These are phyloP conservation scores for Solenopsis fugax DNA, from an alignment of 1,140 invertebrate species.

Conservation along the genomic window DNA sequence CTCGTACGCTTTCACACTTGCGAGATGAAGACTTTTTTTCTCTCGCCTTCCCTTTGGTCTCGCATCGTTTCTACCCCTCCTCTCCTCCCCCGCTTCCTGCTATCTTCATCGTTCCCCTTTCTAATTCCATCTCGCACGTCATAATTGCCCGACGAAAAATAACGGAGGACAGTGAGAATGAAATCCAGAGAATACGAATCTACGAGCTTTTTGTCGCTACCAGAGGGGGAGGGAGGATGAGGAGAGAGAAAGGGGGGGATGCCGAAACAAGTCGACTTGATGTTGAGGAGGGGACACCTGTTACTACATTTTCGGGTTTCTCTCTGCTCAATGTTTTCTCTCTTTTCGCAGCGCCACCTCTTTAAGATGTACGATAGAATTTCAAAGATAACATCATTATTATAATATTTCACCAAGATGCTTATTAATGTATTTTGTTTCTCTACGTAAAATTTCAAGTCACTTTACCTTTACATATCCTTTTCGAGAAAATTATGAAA, in stretches of 20 bases:
- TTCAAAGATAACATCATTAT: too few species aligned
- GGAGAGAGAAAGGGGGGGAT: background rate
- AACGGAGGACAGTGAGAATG: constrained; percentile 18
- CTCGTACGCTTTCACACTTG: constrained; percentile 60
- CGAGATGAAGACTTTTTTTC: constrained; percentile 70
- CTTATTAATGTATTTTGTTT: too few species aligned
- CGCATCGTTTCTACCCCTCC: background rate
- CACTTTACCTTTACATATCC: too few species aligned
- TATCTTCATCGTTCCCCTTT: constrained; percentile 1
- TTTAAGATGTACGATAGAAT: too few species aligned
- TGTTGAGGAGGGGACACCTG: too few species aligned
- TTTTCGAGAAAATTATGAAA: too few species aligned
- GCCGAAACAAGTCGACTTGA: too few species aligned
- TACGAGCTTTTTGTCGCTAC: constrained; percentile 15
- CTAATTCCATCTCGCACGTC: constrained; percentile 24
- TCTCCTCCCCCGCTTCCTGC: background rate
- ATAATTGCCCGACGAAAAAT: constrained; percentile 58
- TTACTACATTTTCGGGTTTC: too few species aligned
- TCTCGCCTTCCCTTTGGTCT: constrained; percentile 4
- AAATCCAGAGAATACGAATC: constrained; percentile 19
- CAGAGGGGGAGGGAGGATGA: background rate
- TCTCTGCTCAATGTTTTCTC: too few species aligned
- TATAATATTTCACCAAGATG: too few species aligned
- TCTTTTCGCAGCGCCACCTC: too few species aligned
- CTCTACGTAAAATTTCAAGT: too few species aligned